A percentile compares a stretch with the other conserved stretches of the same genome.
phyloP scores from a whole-genome alignment of 2,797 vertebrate genomes.

The Pseudopleuronectes americanus region DNA sequence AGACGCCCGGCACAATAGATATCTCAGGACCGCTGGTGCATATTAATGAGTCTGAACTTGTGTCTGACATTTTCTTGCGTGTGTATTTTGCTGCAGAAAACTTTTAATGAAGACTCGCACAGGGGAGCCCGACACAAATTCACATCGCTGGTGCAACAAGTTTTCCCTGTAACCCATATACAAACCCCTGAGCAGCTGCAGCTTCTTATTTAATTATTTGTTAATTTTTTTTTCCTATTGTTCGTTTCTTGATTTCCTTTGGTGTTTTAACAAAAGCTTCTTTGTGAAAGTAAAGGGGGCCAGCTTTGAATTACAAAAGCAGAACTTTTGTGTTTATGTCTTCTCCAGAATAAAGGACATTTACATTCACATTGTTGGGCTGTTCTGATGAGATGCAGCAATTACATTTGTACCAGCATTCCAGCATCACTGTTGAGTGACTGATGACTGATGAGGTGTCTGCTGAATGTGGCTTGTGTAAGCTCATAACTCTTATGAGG shows the following conservation, averaged over 20 bases:
- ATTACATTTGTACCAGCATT: slow-evolving; percentile 31
- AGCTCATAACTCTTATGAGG: neutral
- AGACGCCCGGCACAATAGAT: slow-evolving; percentile 36
- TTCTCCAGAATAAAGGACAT: slow-evolving; percentile 26
- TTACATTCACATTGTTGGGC: slow-evolving; percentile 10
- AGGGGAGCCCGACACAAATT: slow-evolving; percentile 38
- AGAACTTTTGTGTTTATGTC: slow-evolving; percentile 1
- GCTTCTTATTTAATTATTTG: slow-evolving; percentile 28
- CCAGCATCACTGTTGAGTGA: neutral
- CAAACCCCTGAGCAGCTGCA: slow-evolving; percentile 46
- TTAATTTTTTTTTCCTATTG: slow-evolving; percentile 20
- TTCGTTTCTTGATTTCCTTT: slow-evolving; percentile 46
- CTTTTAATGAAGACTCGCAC: slow-evolving; percentile 69
- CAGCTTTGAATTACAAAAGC: slow-evolving; percentile 36
- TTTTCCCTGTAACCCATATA: slow-evolving; percentile 24
- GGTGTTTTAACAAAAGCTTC: slow-evolving; percentile 33
- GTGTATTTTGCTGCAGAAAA: slow-evolving; percentile 43
- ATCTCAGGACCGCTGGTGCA: slow-evolving; percentile 22
- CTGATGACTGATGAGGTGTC: slow-evolving; percentile 24
- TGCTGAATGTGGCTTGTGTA: slow-evolving; percentile 20
- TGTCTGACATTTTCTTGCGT: slow-evolving; percentile 52
- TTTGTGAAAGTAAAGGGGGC: slow-evolving; percentile 24
- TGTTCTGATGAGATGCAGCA: slow-evolving; percentile 33
- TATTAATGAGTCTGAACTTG: slow-evolving; percentile 56
- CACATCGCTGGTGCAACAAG: slow-evolving; percentile 16